phyloP scores from a whole-genome alignment of 2,888 invertebrate species.

The Prenolepis imparis region DNA sequence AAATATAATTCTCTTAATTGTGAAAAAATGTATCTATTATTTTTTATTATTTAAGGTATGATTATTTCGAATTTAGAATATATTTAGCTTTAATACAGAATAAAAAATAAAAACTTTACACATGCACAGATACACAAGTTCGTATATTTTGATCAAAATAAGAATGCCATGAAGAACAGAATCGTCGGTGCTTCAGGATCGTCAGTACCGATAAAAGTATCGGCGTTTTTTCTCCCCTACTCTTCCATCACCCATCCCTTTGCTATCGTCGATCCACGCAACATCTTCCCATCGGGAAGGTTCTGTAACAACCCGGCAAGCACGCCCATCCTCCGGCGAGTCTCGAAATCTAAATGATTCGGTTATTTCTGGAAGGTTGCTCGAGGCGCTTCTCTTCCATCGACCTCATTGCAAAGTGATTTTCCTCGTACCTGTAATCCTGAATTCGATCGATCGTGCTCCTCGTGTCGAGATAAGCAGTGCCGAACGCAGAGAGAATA shows the following conservation, averaged over 20 bases:
- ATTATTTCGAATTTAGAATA: neutral
- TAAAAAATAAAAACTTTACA: slow-evolving; percentile 22
- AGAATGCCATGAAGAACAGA: slow-evolving; percentile 61
- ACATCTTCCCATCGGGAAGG: slow-evolving; percentile 53
- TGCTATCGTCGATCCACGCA: slow-evolving; percentile 65
- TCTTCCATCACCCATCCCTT: slow-evolving; percentile 32
- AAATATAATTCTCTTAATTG: neutral
- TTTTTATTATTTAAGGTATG: neutral
- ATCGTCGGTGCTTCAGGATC: slow-evolving; percentile 58
- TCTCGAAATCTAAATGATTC: slow-evolving; percentile 79
- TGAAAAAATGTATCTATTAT: neutral
- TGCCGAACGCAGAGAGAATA: slow-evolving; percentile 18
- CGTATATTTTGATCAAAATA: slow-evolving; percentile 70
- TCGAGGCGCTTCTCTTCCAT: slow-evolving; percentile 73
- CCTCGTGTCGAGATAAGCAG: slow-evolving; percentile 36
- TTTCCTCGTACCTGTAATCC: slow-evolving; percentile 82
- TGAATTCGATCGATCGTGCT: slow-evolving; percentile 77
- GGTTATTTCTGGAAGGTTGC: slow-evolving; percentile 78
- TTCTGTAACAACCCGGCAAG: slow-evolving; percentile 62
- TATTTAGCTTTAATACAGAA: neutral
- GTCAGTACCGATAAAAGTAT: slow-evolving; percentile 75
- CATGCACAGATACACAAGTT: slow-evolving; percentile 50
- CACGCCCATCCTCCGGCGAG: slow-evolving; percentile 59
- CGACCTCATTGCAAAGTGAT: slow-evolving; percentile 79
- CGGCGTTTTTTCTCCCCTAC: slow-evolving; percentile 61